Conservation (phyloP, 2,113 vertebrate genomes). For the Macroglossus sobrinus region DNA sequence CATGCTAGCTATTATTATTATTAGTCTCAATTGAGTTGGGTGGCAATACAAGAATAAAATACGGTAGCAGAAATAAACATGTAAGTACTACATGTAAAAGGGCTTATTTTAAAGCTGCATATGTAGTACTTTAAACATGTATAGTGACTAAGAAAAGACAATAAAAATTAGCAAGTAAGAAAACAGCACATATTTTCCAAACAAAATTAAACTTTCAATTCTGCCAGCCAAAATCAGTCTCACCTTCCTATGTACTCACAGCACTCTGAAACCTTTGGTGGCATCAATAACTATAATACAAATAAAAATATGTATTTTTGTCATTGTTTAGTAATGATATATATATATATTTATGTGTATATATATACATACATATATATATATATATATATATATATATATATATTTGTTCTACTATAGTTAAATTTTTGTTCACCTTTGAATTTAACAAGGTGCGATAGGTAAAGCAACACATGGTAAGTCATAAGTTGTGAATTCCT, state of each 20-base stretch:
- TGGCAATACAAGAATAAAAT: slow-evolving; percentile 1
- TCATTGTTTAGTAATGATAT: background rate
- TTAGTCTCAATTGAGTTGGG: background rate
- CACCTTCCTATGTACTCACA: background rate
- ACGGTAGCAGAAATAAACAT: background rate
- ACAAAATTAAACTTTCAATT: background rate
- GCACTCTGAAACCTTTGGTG: background rate
- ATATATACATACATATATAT: too few species aligned
- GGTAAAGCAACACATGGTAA: background rate
- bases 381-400: too few species aligned
- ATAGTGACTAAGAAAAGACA: background rate
- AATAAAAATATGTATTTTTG: background rate
- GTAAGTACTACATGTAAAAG: background rate
- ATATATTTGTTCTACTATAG: background rate
- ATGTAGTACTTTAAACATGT: background rate
- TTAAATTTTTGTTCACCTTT: background rate
- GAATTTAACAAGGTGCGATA: background rate
- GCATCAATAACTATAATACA: background rate
- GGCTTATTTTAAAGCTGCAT: background rate
- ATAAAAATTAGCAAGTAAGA: background rate
- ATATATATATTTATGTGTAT: background rate
- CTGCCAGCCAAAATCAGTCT: background rate
- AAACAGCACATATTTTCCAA: slow-evolving; percentile 4
- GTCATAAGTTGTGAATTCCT: background rate
- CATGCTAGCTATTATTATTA: background rate